These are phyloP conservation scores for Cromileptes altivelis DNA, from an alignment of 2,113 vertebrate species.

Conservation along the genomic window DNA sequence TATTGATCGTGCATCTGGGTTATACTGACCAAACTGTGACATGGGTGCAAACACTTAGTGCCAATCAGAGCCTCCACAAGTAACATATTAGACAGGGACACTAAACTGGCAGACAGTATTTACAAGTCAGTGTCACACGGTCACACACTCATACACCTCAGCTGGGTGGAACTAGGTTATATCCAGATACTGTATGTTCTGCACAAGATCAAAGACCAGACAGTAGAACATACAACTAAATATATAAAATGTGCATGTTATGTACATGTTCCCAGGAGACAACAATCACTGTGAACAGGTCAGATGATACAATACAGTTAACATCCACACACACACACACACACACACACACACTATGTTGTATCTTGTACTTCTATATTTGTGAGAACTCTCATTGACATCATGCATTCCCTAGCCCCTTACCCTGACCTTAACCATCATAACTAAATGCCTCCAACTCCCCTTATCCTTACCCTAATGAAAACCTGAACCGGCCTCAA, in stretches of 20 bases:
- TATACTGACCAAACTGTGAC: too few relatives aligned
- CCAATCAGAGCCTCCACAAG: too few relatives aligned
- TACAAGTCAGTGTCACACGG: neutral
- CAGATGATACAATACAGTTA: neutral
- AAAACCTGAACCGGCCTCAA: too few relatives aligned
- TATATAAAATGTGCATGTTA: neutral
- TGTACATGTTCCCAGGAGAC: neutral
- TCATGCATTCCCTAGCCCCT: too few relatives aligned
- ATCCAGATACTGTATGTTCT: conserved; percentile 5
- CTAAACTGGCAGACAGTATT: neutral
- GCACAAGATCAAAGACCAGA: conserved; percentile 8
- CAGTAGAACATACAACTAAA: conserved; percentile 3
- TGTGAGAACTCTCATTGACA: too few relatives aligned
- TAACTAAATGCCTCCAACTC: too few relatives aligned
- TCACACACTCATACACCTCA: neutral
- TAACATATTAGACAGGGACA: neutral
- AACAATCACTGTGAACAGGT: neutral
- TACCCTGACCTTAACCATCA: neutral
- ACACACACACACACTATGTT: neutral
- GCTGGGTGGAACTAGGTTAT: neutral
- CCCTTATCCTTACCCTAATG: too few relatives aligned
- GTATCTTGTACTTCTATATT: too few relatives aligned
- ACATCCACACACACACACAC: neutral
- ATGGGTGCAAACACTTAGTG: too few relatives aligned
- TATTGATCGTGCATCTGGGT: too few relatives aligned